Base-by-base conservation (phyloP, 2,888 invertebrate genomes). In the Leucophenga montana region DNA sequence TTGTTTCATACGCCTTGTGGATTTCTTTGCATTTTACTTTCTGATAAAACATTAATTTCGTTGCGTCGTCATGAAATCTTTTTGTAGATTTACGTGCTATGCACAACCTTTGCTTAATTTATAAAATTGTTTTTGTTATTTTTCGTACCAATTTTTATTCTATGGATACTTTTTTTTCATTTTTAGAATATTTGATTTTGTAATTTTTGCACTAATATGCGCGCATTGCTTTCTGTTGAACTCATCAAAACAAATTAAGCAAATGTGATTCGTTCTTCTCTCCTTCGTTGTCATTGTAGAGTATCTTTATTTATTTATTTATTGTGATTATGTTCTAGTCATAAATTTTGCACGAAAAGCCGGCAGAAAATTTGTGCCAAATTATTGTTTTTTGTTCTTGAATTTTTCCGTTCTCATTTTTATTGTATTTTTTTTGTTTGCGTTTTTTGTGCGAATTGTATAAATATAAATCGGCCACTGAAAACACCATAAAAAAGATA, bases 1-100 rank as follows among this genome's bases (percentile, higher is more conserved):
- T 50, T 62, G 64, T 46, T 69, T 61, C 69, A 22, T 53, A 11
- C 53, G n/a, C 50, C 44, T 62, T 67, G 61, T 39, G 62, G 46
- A 39, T 33, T 4, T 14, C 33, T 39, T n/a, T 16, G 69, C 70
- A 66, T 59, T 53, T 69, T 72, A 56, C 76, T 81, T 79, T 74
- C 79, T 18, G 74, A 81, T 72, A 78, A 50, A 73, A 73, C 80
- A 72, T 74, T 72, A 81, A 78, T 83, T 76, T 76, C 68, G 54
- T n/a, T 11, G 68, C 27, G 57, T 31, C 13, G 46, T 65, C 48
- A 83, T 65, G 31, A 78, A 78, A 75, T 31, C 66, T 59, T 2
- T 31, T 18, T 33, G 53, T 69, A 75, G 74, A 81, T 75, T 75
- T 75, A 73, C 68, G 75, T 80, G 80, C 77, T 77, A 31, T 16